phyloP scores from a whole-genome alignment of 2,797 vertebrate species.

The Diplodus sargus region DNA sequence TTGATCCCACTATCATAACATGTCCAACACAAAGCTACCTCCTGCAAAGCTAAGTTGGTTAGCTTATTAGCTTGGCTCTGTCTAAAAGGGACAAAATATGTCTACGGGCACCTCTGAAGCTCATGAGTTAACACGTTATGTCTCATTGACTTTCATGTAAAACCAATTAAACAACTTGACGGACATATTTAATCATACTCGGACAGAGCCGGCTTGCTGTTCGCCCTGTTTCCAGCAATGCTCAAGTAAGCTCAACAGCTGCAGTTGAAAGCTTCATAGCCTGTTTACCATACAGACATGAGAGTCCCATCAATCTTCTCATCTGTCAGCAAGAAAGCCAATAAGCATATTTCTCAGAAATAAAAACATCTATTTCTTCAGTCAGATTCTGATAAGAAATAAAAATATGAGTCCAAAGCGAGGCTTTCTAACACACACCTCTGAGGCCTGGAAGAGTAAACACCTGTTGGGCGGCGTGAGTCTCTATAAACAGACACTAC shows the following conservation, averaged over 20 bases:
- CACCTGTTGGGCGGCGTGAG: background rate
- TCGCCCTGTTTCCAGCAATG: background rate
- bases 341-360: background rate
- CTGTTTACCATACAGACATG: background rate
- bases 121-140: background rate
- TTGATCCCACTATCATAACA: background rate
- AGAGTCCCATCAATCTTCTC: background rate
- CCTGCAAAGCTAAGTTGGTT: background rate
- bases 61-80: background rate
- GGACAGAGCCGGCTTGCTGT: background rate
- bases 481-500: conserved; percentile 12
- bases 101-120: background rate
- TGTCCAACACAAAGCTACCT: background rate
- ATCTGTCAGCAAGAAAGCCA: background rate
- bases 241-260: background rate
- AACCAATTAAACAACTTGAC: background rate
- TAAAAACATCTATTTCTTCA: background rate
- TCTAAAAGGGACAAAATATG: background rate
- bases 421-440: background rate
- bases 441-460: background rate
- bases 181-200: background rate
- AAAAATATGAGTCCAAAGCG: background rate
- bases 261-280: background rate
- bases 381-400: background rate
- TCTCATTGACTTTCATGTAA: background rate